Evolutionary conservation across 2,888 invertebrate genomes (phyloP), one percentile per base, ranked within the genome.

Genomic region (Apoda limacodes): DNA sequence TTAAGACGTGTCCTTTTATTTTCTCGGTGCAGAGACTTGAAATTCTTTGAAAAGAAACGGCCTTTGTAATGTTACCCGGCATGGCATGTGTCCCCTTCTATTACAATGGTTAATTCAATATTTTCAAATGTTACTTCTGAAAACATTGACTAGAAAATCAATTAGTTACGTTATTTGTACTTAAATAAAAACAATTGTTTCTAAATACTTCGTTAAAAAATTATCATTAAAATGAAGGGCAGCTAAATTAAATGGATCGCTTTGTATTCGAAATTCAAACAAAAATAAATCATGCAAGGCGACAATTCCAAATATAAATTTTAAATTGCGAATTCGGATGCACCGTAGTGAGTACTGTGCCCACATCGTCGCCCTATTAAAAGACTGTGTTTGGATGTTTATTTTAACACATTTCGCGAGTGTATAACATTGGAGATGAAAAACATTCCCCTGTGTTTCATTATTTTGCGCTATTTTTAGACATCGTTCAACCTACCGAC

Each of bases 361-460:
- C 67, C 69, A 69, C 69, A 63, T 59, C 67, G 69, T 68, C 61
- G 67, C 65, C 62, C 69, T 76, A 76, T 72, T 70, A 71, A 61
- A 71, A 78, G 68, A 68, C 63, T 61, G 43, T 60, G 69, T 75
- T 72, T 75, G 57, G 68, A 58, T 74, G 68, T 76, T 78, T 80
- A 74, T 75, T 76, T 71, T 80, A 76, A 74, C 78, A 71, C 72
- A 74, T 74, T 80, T 78, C 58, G 80, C 78, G 67, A 66, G 61
- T 64, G 66, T 71, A 62, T 70, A 78, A 72, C 74, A 63, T 60
- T 58, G 53, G 72, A 74, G 78, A 78, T 76, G 76, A 76, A 76
- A 76, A 76, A 78, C 80, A 80, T 74, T 76, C 70, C 68, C 80
- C 76, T 68, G 75, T 61, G 71, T 72, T 76, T 78, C 72, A 76